Evolutionary conservation across 1,140 invertebrate genomes (phyloP).

Genomic region (Leptinotarsa lineolata): DNA sequence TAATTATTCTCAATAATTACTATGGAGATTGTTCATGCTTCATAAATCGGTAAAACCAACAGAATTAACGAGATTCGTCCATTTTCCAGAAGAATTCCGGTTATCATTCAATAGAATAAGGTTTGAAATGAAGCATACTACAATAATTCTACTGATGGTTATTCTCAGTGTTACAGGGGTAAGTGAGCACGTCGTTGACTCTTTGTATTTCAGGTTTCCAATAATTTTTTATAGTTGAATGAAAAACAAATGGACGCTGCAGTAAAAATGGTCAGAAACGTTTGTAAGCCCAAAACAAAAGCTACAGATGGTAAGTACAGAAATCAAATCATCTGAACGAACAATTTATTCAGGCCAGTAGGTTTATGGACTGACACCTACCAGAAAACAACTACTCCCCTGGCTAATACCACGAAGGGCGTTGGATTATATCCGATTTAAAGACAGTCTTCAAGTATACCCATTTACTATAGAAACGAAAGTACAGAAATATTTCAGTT

Average conservation of each 20-base stretch:
- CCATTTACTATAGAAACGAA: too few relatives aligned
- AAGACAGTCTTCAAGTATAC: too few relatives aligned
- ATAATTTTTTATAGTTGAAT: constrained; percentile 44
- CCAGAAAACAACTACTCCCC: too few relatives aligned
- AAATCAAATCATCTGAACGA: too few relatives aligned
- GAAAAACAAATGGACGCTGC: constrained; percentile 51
- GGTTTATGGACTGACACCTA: too few relatives aligned
- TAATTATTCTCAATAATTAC: neutral
- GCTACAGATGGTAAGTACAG: constrained; percentile 42
- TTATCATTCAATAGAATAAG: too few relatives aligned
- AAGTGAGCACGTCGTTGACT: neutral
- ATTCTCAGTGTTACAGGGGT: neutral
- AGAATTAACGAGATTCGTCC: neutral
- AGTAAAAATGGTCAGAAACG: constrained; percentile 49
- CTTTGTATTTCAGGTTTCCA: neutral
- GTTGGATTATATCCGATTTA: too few relatives aligned
- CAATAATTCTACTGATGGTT: neutral
- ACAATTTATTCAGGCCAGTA: too few relatives aligned
- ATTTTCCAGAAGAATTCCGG: neutral
- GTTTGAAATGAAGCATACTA: neutral
- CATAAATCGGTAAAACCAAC: neutral
- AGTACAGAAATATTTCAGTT: too few relatives aligned
- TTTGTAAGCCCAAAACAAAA: constrained; percentile 53
- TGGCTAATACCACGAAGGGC: too few relatives aligned
- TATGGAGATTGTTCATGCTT: neutral